Conservation (phyloP, 2,888 invertebrate genomes). For the Caenorhabditis wallacei region DNA sequence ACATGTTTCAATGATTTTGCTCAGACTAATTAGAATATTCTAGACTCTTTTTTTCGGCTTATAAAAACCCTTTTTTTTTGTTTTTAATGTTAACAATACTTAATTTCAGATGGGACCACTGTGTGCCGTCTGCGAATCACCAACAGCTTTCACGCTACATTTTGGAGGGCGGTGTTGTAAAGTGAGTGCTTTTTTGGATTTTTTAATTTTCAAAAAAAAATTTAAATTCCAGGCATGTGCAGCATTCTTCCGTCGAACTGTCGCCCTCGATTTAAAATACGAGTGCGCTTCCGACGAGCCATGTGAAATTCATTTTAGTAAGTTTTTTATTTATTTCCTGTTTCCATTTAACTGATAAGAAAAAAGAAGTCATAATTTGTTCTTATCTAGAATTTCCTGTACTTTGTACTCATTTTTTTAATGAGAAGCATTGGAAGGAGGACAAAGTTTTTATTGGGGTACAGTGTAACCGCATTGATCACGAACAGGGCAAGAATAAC, state of each 20-base stretch:
- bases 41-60: too few species aligned
- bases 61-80: background rate
- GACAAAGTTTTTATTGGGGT: slow-evolving; percentile 25
- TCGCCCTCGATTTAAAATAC: slow-evolving; percentile 71
- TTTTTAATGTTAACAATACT: background rate
- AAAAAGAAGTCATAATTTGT: background rate
- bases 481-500: background rate
- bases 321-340: slow-evolving; percentile 6
- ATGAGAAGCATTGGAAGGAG: background rate
- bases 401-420: slow-evolving; percentile 23
- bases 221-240: slow-evolving; percentile 67
- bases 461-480: slow-evolving; percentile 13
- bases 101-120: slow-evolving; percentile 58
- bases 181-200: too few species aligned
- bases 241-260: slow-evolving; percentile 74
- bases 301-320: slow-evolving; percentile 63
- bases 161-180: slow-evolving; percentile 71
- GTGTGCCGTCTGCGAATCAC: slow-evolving; percentile 72
- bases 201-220: too few species aligned
- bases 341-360: background rate
- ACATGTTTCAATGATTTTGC: slow-evolving; percentile 5
- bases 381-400: slow-evolving; percentile 8
- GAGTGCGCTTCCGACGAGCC: slow-evolving; percentile 64
- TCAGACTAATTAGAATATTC: background rate
- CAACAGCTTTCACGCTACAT: slow-evolving; percentile 70